A percentile compares a stretch with the other conserved stretches of the same genome.
Conservation (phyloP, 2,888 invertebrate species). For the Esperia sulphurella region DNA sequence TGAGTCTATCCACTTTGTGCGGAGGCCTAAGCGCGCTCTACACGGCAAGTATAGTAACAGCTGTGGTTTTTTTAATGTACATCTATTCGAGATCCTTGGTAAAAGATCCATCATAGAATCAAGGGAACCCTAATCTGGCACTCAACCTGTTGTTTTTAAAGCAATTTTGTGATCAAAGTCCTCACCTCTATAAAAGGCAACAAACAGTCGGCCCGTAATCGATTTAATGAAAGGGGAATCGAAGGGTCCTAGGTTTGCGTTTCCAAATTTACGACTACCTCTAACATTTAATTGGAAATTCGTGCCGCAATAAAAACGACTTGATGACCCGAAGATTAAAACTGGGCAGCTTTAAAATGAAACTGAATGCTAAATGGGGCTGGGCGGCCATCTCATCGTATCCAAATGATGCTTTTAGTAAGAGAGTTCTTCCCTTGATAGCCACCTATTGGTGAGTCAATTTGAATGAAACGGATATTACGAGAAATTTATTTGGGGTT, state of each 20-base stretch:
- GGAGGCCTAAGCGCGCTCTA: no score
- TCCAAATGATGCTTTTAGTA: conserved; percentile 37
- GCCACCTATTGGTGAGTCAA: conserved; percentile 5
- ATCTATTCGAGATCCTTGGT: no score
- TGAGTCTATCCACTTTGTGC: no score
- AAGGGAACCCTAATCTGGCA: conserved; percentile 7
- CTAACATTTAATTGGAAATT: conserved; percentile 69
- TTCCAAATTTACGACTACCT: conserved; percentile 68
- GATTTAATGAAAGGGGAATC: conserved; percentile 71
- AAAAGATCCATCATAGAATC: background rate
- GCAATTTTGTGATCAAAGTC: conserved; percentile 61
- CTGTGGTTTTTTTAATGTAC: no score
- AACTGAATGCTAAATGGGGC: conserved; percentile 41
- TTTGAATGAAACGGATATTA: conserved; percentile 27
- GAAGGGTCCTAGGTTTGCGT: conserved; percentile 62
- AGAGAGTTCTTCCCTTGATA: conserved; percentile 12
- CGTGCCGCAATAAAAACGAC: conserved; percentile 66
- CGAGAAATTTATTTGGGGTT: conserved; percentile 7
- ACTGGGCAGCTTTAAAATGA: conserved; percentile 41
- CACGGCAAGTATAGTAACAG: no score
- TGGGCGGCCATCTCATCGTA: conserved; percentile 30
- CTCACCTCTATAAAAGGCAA: conserved; percentile 57
- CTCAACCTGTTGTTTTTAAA: conserved; percentile 54
- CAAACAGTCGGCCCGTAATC: conserved; percentile 61
- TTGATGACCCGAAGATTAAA: conserved; percentile 65